Evolutionary conservation across 2,797 vertebrate genomes (phyloP), one percentile per base, ranked within the genome.

Genomic region (Paguma larvata): DNA sequence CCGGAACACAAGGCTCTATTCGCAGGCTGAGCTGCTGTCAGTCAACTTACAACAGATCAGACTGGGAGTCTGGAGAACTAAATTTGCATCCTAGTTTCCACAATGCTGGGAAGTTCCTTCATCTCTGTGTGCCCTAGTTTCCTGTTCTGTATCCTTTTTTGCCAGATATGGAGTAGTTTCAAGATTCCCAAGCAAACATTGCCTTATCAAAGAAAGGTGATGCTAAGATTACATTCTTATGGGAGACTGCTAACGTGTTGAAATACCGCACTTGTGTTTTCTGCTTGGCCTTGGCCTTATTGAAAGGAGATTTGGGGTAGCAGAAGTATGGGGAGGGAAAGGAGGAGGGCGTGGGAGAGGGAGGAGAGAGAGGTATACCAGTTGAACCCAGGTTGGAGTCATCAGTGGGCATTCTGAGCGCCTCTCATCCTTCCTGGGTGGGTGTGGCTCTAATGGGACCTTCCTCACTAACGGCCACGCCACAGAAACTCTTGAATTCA

Each of bases 71-170:
- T 65, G n/a, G 56, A 77, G 75, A 32, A 30, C 25, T 21, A 30
- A 53, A 65, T 48, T 62, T 11, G 67, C 27, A 12, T 32, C 77
- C 41, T 67, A 13, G 48, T 82, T 88, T 62, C 63, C 19, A 34
- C 44, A n/a, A 34, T 18, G 10, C 53, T 75, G 12, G 68, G 53
- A 79, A 72, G 9, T 53, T 84, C 32, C 75, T 78, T 77, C 19
- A 6, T 13, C 44, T 62, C 65, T 56, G 6, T 51, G 53, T 23
- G 10, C 14, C 30, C 68, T 77, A 41, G 9, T 83, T 94, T 90
- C 44, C 95, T 90, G 27, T 46, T 82, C 91, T 89, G 48, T 51
- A 30, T 62, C 41, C 14, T 94, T 85, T 85, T 77, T 65, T 78
- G 44, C 16, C 27, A 38, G 75, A 72, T 70, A 53, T 2, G 44